Base-by-base conservation (phyloP, 2,888 invertebrate genomes). In the Xestia rhomboidea region DNA sequence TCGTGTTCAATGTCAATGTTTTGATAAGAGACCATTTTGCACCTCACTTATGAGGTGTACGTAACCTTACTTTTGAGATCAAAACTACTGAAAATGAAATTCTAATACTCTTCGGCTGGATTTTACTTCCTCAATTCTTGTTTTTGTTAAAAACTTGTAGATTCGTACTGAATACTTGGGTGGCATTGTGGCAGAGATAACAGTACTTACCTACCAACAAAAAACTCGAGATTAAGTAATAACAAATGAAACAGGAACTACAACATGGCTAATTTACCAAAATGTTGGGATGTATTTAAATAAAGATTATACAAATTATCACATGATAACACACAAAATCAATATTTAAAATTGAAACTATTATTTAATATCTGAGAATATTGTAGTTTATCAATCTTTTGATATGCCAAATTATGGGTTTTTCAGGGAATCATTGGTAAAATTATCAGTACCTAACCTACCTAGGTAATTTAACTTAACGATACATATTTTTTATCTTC, bases 11-110 rank as follows among this genome's bases (percentile, higher is more conserved):
- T 84, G 86, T 81, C 88, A 84, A 64, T 66, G 69, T 68, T 66
- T 74, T 64, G 89, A 88, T 88, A 89, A 89, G 82, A 72, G 3
- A 76, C 82, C 78, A 81, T 84, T 84, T 89, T 87, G 77, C 73
- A 71, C 66, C 57, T 83, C 79, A 49, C 73, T 72, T 68, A 71
- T 79, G 7, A 62, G 60, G 30, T 7, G 30, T 6, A 71, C 70
- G 75, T 51, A 41, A 41, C 66, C 73, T 84, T 82, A 82, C 5
- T 24, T 44, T 30, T 54, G 44, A 30, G 13, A 66, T 57, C 49
- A 15, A 46, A 54, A 60, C 8, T 24, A 54, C 27, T 72, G 34
- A 69, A 54, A 15, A 64, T 46, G 0, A 64, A 38, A 18, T 38
- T 44, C 4, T 15, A 18, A 46, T 38, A 18, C 10, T 51, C 18